A percentile compares a stretch with the other conserved stretches of the same genome.
Conservation (phyloP, 2,888 invertebrate genomes). For the Elysia crispata region DNA sequence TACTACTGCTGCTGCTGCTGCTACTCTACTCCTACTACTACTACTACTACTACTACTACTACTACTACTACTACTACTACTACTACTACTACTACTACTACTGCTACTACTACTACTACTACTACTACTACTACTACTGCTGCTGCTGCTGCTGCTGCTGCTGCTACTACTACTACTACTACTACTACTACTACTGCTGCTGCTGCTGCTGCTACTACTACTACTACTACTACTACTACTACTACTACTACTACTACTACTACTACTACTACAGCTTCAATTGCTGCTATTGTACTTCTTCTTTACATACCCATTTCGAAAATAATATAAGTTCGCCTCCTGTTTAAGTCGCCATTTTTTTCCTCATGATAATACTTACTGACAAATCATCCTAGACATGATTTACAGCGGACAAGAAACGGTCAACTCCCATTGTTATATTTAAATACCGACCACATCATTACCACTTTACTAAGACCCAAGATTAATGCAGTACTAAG, state of each 20-base stretch:
- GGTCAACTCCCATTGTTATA: too few relatives aligned
- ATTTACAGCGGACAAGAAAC: too few relatives aligned
- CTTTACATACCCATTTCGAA: too few relatives aligned
- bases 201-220: slow-evolving; percentile 4
- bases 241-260: slow-evolving; percentile 18
- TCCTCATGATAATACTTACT: too few relatives aligned
- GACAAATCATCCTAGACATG: too few relatives aligned
- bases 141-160: slow-evolving; percentile 30
- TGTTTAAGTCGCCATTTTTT: too few relatives aligned
- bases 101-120: slow-evolving; percentile 35
- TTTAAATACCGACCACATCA: too few relatives aligned
- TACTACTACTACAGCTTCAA: neutral
- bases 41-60: slow-evolving; percentile 32
- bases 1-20: too few relatives aligned
- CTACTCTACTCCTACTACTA: neutral
- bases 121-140: slow-evolving; percentile 32
- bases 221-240: slow-evolving; percentile 19
- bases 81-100: slow-evolving; percentile 30
- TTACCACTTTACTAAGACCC: too few relatives aligned
- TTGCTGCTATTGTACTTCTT: too few relatives aligned
- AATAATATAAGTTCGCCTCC: too few relatives aligned
- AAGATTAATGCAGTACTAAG: too few relatives aligned
- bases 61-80: slow-evolving; percentile 31
- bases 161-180: slow-evolving; percentile 32
- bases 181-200: slow-evolving; percentile 24